Evolutionary conservation across 2,113 vertebrate genomes (phyloP).

Genomic region (Siphamia tubifer): DNA sequence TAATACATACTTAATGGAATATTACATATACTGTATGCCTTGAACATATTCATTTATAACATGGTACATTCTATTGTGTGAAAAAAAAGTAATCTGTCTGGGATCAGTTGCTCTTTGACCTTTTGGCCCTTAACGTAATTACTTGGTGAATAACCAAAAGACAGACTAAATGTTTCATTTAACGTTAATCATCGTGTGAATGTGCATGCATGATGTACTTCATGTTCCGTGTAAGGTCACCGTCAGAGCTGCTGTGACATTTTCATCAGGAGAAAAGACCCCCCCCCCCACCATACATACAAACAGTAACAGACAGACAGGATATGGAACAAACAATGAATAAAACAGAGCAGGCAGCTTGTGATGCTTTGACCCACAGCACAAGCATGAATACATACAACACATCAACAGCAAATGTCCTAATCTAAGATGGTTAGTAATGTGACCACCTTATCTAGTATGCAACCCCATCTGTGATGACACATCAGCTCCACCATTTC

Average conservation of each 20-base stretch:
- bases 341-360: conserved; percentile 57
- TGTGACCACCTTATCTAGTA: conserved; percentile 56
- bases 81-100: background rate
- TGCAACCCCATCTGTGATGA: conserved; percentile 76
- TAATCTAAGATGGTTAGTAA: conserved; percentile 72
- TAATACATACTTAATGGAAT: too few species aligned
- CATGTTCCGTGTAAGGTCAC: conserved; percentile 59
- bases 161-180: conserved; percentile 33
- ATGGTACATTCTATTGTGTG: background rate
- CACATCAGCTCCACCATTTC: conserved; percentile 76
- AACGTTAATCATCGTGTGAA: conserved; percentile 3
- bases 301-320: background rate
- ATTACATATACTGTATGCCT: too few species aligned
- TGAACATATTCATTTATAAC: too few species aligned
- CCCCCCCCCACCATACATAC: conserved; percentile 21
- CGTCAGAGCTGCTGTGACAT: conserved; percentile 63
- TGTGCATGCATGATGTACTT: conserved; percentile 2
- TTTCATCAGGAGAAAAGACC: conserved; percentile 6
- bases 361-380: conserved; percentile 63
- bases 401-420: conserved; percentile 70
- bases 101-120: conserved; percentile 1
- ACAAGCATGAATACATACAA: conserved; percentile 73
- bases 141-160: conserved; percentile 36
- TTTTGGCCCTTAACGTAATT: conserved; percentile 4
- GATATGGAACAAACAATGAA: conserved; percentile 53